These are phyloP conservation scores for Amphiura filiformis DNA, from an alignment of 35 echinoderm and acorn worm species.

Conservation along the genomic window DNA sequence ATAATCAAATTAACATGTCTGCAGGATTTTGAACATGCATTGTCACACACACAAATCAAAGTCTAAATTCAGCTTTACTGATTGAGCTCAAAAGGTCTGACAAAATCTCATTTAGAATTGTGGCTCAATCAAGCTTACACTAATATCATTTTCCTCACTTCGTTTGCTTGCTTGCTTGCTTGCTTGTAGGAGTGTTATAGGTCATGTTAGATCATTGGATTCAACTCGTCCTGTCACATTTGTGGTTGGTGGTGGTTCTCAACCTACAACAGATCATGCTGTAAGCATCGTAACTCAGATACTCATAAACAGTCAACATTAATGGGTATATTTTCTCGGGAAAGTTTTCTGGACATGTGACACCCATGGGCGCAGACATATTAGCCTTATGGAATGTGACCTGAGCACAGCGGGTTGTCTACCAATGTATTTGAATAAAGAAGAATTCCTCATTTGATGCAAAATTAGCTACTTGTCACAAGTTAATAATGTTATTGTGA, in stretches of 20 bases:
- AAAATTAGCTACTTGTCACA: background rate
- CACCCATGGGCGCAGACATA: background rate
- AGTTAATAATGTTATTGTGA: too few species aligned
- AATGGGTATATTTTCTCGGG: background rate
- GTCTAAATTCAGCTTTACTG: too few species aligned
- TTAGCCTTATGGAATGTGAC: background rate
- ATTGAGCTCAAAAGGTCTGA: too few species aligned
- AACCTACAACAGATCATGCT: constrained; percentile 49
- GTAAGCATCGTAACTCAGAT: constrained; percentile 36
- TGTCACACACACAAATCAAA: too few species aligned
- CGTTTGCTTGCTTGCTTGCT: too few species aligned
- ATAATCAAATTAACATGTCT: too few species aligned
- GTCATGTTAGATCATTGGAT: constrained; percentile 68
- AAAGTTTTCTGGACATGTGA: background rate
- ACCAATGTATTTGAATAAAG: background rate
- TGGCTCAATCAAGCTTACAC: too few species aligned
- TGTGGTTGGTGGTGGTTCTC: constrained; percentile 36
- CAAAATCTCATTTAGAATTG: too few species aligned
- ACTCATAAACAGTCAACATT: background rate
- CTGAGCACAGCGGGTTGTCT: background rate
- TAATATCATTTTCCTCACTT: too few species aligned
- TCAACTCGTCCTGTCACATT: constrained; percentile 77
- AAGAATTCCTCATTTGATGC: background rate
- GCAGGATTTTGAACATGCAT: too few species aligned
- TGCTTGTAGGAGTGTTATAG: constrained; percentile 72